Conservation (phyloP, 2,888 invertebrate genomes). For the Dermolepida albohirtum region DNA sequence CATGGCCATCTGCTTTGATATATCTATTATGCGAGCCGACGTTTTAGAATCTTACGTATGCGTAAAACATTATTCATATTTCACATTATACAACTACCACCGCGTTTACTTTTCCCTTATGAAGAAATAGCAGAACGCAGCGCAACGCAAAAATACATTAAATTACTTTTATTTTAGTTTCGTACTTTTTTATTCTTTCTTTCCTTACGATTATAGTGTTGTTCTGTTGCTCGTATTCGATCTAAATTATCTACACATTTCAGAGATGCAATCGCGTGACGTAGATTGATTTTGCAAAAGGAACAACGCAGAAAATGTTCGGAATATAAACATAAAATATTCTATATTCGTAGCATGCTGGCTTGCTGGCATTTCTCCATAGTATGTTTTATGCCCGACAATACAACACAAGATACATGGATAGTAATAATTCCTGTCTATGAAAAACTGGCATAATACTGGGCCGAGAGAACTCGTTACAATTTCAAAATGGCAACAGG, state of each 20-base stretch:
- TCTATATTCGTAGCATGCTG: conserved; percentile 41
- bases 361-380: conserved; percentile 56
- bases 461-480: conserved; percentile 55
- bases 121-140: conserved; percentile 7
- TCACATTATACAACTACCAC: conserved; percentile 12
- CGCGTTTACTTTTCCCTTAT: conserved; percentile 20
- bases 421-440: conserved; percentile 53
- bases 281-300: conserved; percentile 37
- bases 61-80: conserved; percentile 35
- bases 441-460: conserved; percentile 57
- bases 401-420: conserved; percentile 52
- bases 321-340: conserved; percentile 43
- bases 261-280: conserved; percentile 36
- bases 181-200: conserved; percentile 12
- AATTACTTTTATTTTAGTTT: conserved; percentile 25
- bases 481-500: conserved; percentile 56
- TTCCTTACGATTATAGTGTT: not conserved
- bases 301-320: conserved; percentile 38
- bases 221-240: not conserved
- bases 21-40: conserved; percentile 39
- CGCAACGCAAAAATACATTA: conserved; percentile 22
- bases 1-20: conserved; percentile 39
- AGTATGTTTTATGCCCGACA: conserved; percentile 54
- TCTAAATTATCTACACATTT: conserved; percentile 34
- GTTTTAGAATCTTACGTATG: conserved; percentile 37